Percentiles rank a stretch among this genome's conserved stretches.
Evolutionary conservation across 2,113 vertebrate species (phyloP).

Genomic region (Microcebus lehilahytsara): DNA sequence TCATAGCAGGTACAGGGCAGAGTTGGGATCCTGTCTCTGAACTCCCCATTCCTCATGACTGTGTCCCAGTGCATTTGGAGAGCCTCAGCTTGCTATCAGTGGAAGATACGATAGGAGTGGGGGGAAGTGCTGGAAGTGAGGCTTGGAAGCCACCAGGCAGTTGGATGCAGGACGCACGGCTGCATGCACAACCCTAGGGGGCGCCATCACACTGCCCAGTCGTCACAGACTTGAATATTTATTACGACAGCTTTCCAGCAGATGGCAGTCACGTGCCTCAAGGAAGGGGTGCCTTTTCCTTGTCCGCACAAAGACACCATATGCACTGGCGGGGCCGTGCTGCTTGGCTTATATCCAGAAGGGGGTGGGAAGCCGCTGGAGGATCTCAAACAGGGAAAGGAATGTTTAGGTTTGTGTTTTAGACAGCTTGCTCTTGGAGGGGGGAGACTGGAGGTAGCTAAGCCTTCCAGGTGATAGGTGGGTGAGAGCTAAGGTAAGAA

Average conservation of each 20-base stretch:
- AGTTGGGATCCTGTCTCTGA: background rate
- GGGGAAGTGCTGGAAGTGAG: accelerated
- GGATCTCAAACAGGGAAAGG: background rate
- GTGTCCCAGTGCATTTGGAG: accelerated
- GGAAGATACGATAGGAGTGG: background rate
- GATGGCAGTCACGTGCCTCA: slow-evolving; percentile 61
- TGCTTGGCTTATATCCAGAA: background rate
- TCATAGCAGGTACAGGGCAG: background rate
- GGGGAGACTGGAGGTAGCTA: background rate
- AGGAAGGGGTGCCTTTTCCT: background rate
- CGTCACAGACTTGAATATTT: background rate
- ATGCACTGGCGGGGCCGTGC: background rate
- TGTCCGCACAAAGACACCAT: background rate
- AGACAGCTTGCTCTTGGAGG: background rate
- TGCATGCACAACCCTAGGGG: background rate
- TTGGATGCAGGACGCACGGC: background rate
- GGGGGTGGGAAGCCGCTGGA: background rate
- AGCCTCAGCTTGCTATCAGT: background rate
- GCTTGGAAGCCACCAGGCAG: background rate
- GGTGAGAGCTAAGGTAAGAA: background rate
- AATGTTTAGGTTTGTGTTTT: background rate
- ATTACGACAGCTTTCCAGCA: slow-evolving; percentile 41
- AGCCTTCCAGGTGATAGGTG: background rate
- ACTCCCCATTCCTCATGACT: background rate
- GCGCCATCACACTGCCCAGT: background rate